Evolutionary conservation across 2,888 invertebrate species (phyloP), one percentile per base, ranked within the genome.

Genomic region (Drosophila anomalata): DNA sequence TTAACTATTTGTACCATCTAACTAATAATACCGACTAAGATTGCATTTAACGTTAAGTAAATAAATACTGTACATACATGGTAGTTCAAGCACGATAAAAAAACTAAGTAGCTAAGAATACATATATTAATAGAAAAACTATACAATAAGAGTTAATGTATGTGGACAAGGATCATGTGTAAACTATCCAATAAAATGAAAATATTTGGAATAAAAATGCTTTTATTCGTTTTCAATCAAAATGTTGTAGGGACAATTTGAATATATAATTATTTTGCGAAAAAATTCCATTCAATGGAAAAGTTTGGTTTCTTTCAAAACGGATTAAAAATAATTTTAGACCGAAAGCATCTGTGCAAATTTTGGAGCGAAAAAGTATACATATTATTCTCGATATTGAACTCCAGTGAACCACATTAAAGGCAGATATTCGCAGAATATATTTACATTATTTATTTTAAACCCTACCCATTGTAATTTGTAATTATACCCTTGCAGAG

Each of bases 31-130:
- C 22, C 47, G 12, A 55, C 41, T 69, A 69, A 48, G 44, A 31
- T 29, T 26, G 55, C 70, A 70, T 70, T 73, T 72, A 70, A 47
- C 52, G 73, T 63, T 56, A 63, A 39, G 20, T 51, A 20, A 46
- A 63, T 12, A 12, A 17, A 22, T 26, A 31, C n/a, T 65, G 54
- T 63, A 66, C 14, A 52, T 52, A 44, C 5, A 52, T 46, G 14
- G 29, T 72, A 52, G 33, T 1, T 17, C 20, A 22, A 58, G 52
- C 61, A 70, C 60, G 5, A 20, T 22, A 24, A 8, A 26, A 9
- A 31, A 2, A 22, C 69, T 71, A 62, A 72, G 55, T 61, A 70
- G 51, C 51, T 61, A 51, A 44, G n/a, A 36, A 53, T 51, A 54
- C 56, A 41, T 31, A 14, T 66, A 46, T 46, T 39, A 63, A 14